Base-by-base conservation (phyloP, 2,113 vertebrate species). In the Ictalurus furcatus region DNA sequence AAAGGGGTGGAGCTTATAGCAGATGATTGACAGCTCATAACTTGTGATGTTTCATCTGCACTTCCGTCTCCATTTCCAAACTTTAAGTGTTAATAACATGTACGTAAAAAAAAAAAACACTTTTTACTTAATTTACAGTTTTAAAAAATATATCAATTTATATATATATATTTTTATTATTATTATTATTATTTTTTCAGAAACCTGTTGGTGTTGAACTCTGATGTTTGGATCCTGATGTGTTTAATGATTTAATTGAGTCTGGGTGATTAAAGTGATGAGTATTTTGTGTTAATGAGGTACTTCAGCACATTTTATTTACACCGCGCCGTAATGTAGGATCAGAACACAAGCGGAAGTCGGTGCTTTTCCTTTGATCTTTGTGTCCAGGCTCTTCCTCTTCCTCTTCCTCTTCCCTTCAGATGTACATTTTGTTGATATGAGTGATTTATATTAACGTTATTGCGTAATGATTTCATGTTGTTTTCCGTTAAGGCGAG, bases 361-460 rank as follows among this genome's bases (percentile, higher is more conserved):
- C 13, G 21, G 73, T 76, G 73, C 8, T 76, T 76, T 76, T 25
- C 69, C 30, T 73, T 73, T 73, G 9, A 73, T 37, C 11, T 14
- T 37, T 1, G 3, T 11, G 21, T 37, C 14, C 34, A 2, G 4
- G 13, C 52, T 56, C 16, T 7, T 58, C 14, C 28, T 58, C 54
- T 9, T 58, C 14, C 28, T 58, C 54, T 9, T 17, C 23, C 16
- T 58, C 54, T 17, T 16, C 21, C 94, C 94, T 85, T 93, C 95
- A 94, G 94, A 95, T 90, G 88, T 88, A 85, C 69, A 85, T 86
- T 85, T 74, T 83, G 87, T 91, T 86, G 91, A 90, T 90, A 56
- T 93, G 92, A 93, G 89, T 44, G 88, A 88, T 91, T 94, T 6
- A 82, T 89, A 93, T 90, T 80, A 84, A 76, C 92, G 54, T 90